Evolutionary conservation across 1,140 invertebrate genomes (phyloP).

Genomic region (Pomacea maculata): DNA sequence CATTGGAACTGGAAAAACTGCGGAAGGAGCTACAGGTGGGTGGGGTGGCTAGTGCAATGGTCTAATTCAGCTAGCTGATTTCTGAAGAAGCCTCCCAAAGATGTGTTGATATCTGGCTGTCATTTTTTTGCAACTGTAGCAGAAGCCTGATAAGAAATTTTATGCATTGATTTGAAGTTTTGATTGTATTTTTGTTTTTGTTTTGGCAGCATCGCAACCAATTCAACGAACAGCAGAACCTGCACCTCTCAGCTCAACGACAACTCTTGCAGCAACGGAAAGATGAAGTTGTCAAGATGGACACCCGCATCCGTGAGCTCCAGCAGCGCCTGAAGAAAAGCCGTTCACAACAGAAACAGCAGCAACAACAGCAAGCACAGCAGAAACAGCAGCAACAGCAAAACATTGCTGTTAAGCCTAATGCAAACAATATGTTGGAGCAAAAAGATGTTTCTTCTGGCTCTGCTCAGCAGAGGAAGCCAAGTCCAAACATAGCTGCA

Average conservation of each 20-base stretch:
- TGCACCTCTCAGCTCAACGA: slow-evolving; percentile 83
- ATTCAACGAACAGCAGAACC: slow-evolving; percentile 92
- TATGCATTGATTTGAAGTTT: not conserved
- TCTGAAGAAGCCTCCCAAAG: too few relatives aligned
- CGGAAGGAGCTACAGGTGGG: slow-evolving; percentile 86
- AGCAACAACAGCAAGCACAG: slow-evolving; percentile 73
- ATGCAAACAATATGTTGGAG: slow-evolving; percentile 26
- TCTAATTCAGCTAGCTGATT: not conserved
- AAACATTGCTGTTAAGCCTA: slow-evolving; percentile 76
- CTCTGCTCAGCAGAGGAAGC: slow-evolving; percentile 17
- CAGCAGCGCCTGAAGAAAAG: slow-evolving; percentile 83
- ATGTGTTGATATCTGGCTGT: too few relatives aligned
- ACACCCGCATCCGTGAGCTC: slow-evolving; percentile 90
- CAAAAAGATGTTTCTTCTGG: not conserved
- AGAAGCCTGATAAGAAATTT: too few relatives aligned
- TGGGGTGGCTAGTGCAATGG: not conserved
- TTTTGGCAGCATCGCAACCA: slow-evolving; percentile 88
- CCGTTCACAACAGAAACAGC: slow-evolving; percentile 78
- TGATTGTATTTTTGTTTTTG: not conserved
- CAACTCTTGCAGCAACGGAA: slow-evolving; percentile 85
- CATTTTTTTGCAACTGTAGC: too few relatives aligned
- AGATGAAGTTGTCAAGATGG: slow-evolving; percentile 89
- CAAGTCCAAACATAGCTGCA: slow-evolving; percentile 74
- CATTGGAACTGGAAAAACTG: slow-evolving; percentile 89
- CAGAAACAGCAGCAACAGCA: slow-evolving; percentile 78